Evolutionary conservation across 2,888 invertebrate species (phyloP).

Genomic region (Idaea aversata): DNA sequence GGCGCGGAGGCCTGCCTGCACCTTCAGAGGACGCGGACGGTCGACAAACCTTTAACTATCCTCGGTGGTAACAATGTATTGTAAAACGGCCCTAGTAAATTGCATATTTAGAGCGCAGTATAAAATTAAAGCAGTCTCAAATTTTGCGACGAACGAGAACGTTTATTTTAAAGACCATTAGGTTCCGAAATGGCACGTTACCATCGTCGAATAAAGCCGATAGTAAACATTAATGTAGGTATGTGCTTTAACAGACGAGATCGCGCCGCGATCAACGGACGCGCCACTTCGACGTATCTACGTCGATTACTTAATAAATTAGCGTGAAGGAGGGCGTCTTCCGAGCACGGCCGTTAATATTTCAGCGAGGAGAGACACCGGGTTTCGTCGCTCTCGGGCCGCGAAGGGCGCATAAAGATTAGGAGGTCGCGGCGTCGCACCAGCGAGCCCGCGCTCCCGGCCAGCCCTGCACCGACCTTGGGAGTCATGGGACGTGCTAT

Average conservation of each 20-base stretch:
- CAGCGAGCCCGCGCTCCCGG: constrained; percentile 9
- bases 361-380: constrained; percentile 10
- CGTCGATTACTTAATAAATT: not conserved
- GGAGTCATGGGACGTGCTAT: constrained; percentile 16
- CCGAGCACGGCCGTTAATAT: constrained; percentile 7
- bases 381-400: constrained; percentile 7
- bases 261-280: not conserved
- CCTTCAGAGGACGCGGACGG: not conserved
- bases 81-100: not conserved
- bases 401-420: constrained; percentile 13
- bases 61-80: not conserved
- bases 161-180: not conserved
- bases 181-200: not conserved
- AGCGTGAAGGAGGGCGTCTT: constrained; percentile 2
- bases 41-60: not conserved
- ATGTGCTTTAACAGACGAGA: not conserved
- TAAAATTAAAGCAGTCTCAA: not conserved
- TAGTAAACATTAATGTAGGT: not conserved
- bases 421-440: constrained; percentile 11
- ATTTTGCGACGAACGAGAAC: not conserved
- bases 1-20: not conserved
- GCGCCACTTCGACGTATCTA: not conserved
- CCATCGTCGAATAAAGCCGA: not conserved
- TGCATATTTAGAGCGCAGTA: not conserved
- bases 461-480: constrained; percentile 30